Base-by-base conservation (phyloP, 2,888 invertebrate species). In the Agrotis segetum region DNA sequence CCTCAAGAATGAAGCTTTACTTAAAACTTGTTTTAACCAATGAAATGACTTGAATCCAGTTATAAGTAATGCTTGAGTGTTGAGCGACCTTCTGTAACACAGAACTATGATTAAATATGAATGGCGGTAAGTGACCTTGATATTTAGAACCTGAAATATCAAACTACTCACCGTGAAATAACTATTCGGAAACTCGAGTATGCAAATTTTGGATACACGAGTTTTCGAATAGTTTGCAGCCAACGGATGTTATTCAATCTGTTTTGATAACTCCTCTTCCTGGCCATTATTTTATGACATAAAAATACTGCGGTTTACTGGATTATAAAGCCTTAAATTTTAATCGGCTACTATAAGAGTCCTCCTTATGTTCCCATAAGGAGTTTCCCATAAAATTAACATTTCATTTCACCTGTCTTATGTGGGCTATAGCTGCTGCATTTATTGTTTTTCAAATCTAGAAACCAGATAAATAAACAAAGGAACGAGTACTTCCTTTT, bases 81-180 rank as follows among this genome's bases (percentile, higher is more conserved):
- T 40, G 40, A 40, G 40, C 11, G 11, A 11, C 11, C 11, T 9
- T 40, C 40, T 40, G 34, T 34, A 0, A 40, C 0, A 40, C 40
- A 11, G 40, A 61, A 50, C 59, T 61, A 44, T 65, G 67, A 71
- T 71, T 67, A 63, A 77, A 74, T 70, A 68, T 79, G 59, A 64
- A 60, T 61, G 67, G 47, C 49, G 52, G 62, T 61, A 34, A 53
- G 59, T 63, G 56, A 21, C 59, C 47, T 5, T 69, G 64, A 73
- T 40, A 46, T 74, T 81, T 44, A 55, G 40, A 11, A 40, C 1
- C 40, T 34, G 7, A 29, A 34, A 34, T 34, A 34, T 7, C 34
- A 34, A 7, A 34, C 6, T 34, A 34, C 6, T 29, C 29, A 40
- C 9, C 40, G 9, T 40, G 1, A 40, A 40, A 40, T 40, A 40